phyloP scores from a whole-genome alignment of 2,888 invertebrate species.

The Heteromyza rotundicornis region DNA sequence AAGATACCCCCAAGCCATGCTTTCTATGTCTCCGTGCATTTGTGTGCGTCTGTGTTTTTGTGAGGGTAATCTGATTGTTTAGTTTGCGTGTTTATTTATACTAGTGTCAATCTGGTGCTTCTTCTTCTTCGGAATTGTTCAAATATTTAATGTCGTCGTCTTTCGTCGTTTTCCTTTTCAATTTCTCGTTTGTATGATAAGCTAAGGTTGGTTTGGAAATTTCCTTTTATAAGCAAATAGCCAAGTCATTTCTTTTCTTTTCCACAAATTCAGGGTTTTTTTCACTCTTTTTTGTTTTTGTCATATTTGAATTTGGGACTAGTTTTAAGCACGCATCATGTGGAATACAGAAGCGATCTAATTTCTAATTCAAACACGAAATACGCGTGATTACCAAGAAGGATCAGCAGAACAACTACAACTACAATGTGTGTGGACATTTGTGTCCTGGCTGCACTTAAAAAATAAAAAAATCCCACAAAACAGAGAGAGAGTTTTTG shows the following conservation, averaged over 20 bases:
- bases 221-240: too few relatives aligned
- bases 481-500: too few relatives aligned
- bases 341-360: constrained; percentile 26
- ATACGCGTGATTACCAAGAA: constrained; percentile 28
- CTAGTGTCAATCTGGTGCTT: neutral
- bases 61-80: constrained; percentile 4
- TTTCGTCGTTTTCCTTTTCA: neutral
- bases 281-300: neutral
- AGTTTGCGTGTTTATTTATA: constrained; percentile 5
- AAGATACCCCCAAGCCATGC: too few relatives aligned
- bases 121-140: neutral
- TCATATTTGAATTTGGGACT: too few relatives aligned
- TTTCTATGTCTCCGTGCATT: too few relatives aligned
- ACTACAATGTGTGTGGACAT: too few relatives aligned
- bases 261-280: too few relatives aligned
- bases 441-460: too few relatives aligned
- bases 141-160: constrained; percentile 10
- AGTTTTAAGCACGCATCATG: constrained; percentile 18
- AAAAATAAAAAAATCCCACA: too few relatives aligned
- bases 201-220: neutral
- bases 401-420: too few relatives aligned
- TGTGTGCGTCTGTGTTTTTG: too few relatives aligned
- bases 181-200: constrained; percentile 3
- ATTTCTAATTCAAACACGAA: constrained; percentile 22
- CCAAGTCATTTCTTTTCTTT: too few relatives aligned